These are phyloP conservation scores for Brachirus orientalis DNA, from an alignment of 2,113 vertebrate genomes.

Conservation along the genomic window DNA sequence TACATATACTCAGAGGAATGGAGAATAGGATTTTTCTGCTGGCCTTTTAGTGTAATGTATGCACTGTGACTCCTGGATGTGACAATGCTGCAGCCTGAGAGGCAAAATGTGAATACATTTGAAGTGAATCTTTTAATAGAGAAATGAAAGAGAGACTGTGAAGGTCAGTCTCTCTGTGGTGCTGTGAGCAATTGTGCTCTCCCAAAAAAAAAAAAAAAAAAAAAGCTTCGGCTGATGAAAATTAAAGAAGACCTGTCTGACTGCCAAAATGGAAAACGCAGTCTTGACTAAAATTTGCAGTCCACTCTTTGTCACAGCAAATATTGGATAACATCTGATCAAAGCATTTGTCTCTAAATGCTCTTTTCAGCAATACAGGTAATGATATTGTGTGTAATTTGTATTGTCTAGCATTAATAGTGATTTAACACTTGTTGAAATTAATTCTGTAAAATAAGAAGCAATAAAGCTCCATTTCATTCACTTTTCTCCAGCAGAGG, in stretches of 20 bases:
- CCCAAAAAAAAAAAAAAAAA: conserved; percentile 28
- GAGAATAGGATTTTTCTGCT: conserved; percentile 71
- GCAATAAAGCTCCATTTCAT: not conserved
- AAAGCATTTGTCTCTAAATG: not conserved
- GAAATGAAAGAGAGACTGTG: conserved; percentile 62
- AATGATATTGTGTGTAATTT: not conserved
- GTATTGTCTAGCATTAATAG: not conserved
- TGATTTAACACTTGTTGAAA: not conserved
- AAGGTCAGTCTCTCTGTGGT: conserved; percentile 68
- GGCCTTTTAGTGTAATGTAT: conserved; percentile 75
- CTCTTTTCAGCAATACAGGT: not conserved
- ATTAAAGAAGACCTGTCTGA: conserved; percentile 39
- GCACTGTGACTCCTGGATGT: conserved; percentile 70
- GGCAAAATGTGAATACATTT: conserved; percentile 74
- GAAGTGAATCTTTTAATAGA: conserved; percentile 74
- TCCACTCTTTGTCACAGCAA: conserved; percentile 6
- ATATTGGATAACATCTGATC: conserved; percentile 20
- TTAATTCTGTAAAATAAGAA: not conserved
- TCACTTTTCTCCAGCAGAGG: conserved; percentile 25
- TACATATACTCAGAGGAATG: conserved; percentile 61
- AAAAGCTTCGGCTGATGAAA: conserved; percentile 29
- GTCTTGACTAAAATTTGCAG: conserved; percentile 17
- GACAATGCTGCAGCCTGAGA: conserved; percentile 60
- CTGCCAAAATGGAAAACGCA: conserved; percentile 17
- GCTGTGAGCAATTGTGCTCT: conserved; percentile 43